Conservation (phyloP, 2,888 invertebrate genomes). For the Trichopoda pennipes region DNA sequence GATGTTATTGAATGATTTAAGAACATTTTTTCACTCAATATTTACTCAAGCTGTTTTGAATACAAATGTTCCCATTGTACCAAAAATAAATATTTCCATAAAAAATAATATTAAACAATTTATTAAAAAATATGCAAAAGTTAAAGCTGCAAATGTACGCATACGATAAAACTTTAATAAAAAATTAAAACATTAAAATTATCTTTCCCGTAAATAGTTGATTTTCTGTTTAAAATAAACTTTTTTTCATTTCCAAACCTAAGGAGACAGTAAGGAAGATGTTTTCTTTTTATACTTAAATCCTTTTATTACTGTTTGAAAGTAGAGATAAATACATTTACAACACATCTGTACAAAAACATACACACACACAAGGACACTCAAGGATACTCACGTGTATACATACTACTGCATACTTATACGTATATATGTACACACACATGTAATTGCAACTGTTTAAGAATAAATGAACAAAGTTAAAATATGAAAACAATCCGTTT, state of each 20-base stretch:
- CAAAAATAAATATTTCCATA: not conserved
- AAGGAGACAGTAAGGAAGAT: not conserved
- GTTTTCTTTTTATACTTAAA: slow-evolving; percentile 47
- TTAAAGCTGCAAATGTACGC: not conserved
- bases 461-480: slow-evolving; percentile 27
- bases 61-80: slow-evolving; percentile 44
- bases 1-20: slow-evolving; percentile 60
- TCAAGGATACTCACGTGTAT: too few species aligned
- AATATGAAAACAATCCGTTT: slow-evolving; percentile 59
- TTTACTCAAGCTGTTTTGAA: slow-evolving; percentile 61
- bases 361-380: not conserved
- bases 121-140: not conserved
- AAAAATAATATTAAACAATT: not conserved
- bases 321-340: slow-evolving; percentile 54
- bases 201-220: not conserved
- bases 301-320: slow-evolving; percentile 53
- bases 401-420: not conserved
- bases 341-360: slow-evolving; percentile 3
- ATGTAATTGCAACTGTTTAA: not conserved
- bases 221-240: slow-evolving; percentile 27
- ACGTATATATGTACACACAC: not conserved
- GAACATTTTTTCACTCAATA: slow-evolving; percentile 52
- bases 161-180: not conserved
- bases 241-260: not conserved
- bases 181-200: not conserved